Conservation (phyloP, 1,140 invertebrate genomes). For the Holcopasites calliopsidis region DNA sequence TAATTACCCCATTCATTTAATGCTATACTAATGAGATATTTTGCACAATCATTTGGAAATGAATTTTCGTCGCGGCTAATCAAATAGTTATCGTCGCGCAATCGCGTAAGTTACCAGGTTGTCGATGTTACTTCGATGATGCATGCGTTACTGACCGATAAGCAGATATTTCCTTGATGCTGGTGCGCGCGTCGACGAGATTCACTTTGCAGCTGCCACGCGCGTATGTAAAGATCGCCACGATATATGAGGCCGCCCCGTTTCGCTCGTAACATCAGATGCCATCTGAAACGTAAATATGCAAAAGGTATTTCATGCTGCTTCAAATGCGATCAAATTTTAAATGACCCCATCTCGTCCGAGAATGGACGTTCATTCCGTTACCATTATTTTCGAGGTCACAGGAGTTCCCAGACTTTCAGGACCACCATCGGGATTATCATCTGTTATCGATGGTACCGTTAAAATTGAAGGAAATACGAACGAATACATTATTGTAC, state of each 20-base stretch:
- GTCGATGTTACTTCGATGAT: neutral
- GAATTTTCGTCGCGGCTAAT: too few species aligned
- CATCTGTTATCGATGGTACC: neutral
- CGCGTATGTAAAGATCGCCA: conserved; percentile 78
- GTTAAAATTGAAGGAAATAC: neutral
- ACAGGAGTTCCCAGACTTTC: neutral
- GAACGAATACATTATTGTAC: too few species aligned
- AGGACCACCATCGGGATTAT: neutral
- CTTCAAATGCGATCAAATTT: conserved; percentile 13
- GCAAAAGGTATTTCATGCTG: neutral
- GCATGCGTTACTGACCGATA: conserved; percentile 70
- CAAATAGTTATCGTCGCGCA: too few species aligned
- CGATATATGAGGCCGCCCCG: conserved; percentile 77
- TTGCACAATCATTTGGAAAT: too few species aligned
- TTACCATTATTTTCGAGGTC: neutral
- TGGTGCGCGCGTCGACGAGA: conserved; percentile 72
- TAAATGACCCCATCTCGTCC: neutral
- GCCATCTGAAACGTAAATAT: conserved; percentile 72
- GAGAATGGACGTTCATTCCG: neutral
- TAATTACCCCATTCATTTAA: too few species aligned
- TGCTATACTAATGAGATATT: too few species aligned
- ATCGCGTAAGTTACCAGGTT: too few species aligned
- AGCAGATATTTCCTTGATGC: conserved; percentile 73
- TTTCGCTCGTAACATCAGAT: conserved; percentile 74
- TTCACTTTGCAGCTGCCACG: conserved; percentile 78